Conservation (phyloP, 2,888 invertebrate genomes). For the Meiosimyza decipiens region DNA sequence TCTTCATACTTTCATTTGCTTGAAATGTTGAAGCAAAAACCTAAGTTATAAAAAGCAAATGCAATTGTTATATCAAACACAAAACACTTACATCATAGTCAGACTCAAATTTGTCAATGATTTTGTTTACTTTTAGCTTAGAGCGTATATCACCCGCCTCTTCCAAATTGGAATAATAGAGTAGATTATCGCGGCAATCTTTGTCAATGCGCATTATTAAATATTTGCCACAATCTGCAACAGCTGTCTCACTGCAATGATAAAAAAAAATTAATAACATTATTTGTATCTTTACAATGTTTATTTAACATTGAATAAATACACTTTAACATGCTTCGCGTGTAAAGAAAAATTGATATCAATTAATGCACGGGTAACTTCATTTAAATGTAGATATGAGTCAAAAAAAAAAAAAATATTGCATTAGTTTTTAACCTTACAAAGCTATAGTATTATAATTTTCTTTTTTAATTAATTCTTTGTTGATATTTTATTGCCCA, state of each 20-base stretch:
- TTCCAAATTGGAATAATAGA: constrained; percentile 85
- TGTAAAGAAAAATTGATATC: too few relatives aligned
- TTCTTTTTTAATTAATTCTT: background rate
- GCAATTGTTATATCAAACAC: too few relatives aligned
- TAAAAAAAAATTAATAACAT: background rate
- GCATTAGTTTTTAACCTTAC: background rate
- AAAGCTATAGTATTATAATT: background rate
- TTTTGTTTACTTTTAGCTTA: constrained; percentile 77
- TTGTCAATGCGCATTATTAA: constrained; percentile 84
- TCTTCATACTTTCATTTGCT: too few relatives aligned
- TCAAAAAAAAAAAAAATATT: background rate
- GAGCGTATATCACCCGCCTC: constrained; percentile 73
- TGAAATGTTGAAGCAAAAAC: too few relatives aligned
- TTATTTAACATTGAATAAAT: too few relatives aligned
- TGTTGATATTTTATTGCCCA: background rate
- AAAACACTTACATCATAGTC: constrained; percentile 83
- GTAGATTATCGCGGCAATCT: constrained; percentile 91
- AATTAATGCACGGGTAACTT: too few relatives aligned
- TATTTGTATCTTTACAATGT: background rate
- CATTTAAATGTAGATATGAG: background rate
- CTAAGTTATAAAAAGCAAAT: too few relatives aligned
- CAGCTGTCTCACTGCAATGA: constrained; percentile 78
- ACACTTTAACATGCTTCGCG: too few relatives aligned
- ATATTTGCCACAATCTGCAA: constrained; percentile 93
- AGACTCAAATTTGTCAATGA: constrained; percentile 90